Evolutionary conservation across 2,113 vertebrate genomes (phyloP).

Genomic region (Bombycilla garrulus): DNA sequence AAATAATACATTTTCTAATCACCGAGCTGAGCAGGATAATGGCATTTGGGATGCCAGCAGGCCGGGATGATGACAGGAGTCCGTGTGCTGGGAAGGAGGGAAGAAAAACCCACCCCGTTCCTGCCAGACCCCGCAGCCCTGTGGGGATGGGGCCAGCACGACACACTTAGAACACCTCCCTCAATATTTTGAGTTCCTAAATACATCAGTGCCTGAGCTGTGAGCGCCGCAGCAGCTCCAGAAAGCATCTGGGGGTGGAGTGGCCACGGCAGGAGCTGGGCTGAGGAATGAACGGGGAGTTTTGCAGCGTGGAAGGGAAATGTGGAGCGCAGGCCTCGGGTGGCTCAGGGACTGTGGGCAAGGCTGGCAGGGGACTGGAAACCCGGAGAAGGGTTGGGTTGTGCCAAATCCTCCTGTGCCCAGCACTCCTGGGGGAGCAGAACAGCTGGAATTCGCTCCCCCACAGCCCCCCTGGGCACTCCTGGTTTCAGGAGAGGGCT

Average conservation of each 20-base stretch:
- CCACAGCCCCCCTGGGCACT: neutral
- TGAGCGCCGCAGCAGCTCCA: neutral
- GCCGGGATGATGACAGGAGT: neutral
- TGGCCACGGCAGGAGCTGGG: neutral
- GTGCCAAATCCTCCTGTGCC: neutral
- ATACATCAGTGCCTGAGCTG: neutral
- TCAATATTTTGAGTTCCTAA: neutral
- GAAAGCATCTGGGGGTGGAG: neutral
- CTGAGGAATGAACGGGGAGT: neutral
- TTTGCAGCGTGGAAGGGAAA: neutral
- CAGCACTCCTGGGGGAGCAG: neutral
- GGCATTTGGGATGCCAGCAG: neutral
- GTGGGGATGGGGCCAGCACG: neutral
- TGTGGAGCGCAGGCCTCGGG: fast-evolving
- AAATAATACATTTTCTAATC: constrained; percentile 41
- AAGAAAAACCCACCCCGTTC: neutral
- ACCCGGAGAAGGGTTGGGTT: neutral
- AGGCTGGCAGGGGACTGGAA: neutral
- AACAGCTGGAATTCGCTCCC: neutral
- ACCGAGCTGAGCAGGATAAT: neutral
- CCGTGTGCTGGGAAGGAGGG: neutral
- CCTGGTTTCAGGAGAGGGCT: neutral
- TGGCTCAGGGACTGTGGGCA: neutral
- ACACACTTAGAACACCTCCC: neutral
- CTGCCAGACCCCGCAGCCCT: neutral